Base-by-base conservation (phyloP, 2,797 vertebrate species). In the Distichodus sexfasciatus region DNA sequence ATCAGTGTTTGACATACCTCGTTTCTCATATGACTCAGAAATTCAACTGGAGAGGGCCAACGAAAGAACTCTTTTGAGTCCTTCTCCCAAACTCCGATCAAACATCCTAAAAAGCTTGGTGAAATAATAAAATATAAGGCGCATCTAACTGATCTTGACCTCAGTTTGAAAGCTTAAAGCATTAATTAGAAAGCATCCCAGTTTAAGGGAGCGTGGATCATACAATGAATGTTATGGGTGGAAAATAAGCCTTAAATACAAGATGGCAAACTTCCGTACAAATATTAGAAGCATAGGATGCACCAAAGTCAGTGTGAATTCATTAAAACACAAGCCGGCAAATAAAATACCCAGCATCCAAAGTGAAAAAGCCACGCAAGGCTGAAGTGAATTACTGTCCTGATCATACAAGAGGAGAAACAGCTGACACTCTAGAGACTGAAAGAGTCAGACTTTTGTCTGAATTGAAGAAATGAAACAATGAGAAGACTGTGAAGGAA, bases 371-470 rank as follows among this genome's bases (percentile, higher is more conserved):
- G 51, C 48, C 57, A 35, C 50, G 63, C 36, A 68, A 61, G 26
- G 63, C 63, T 54, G 44, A 62, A 21, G 55, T 69, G 2, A 69
- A 54, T 33, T 68, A 68, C 46, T 62, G 47, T 38, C 65, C 47
- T 44, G 6, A 26, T 21, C 31, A 60, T 21, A 53, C 54, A 41
- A 4, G 33, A 50, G 63, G 46, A 31, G 63, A 60, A 66, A 50
- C 23, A n/a, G 35, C 59, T 43, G 17, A 73, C 41, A 66, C 11
- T n/a, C 26, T 73, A n/a, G 58, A 76, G 21, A 60, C 63, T 29
- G 57, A 51, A 38, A 11, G 63, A 68, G 28, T 69, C 4, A 72
- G 66, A 43, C 70, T 74, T 79, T 65, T 73, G 43, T 58, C 43
- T 44, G 48, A 76, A 26, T 50, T 36, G 35, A 71, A 64, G 51